Evolutionary conservation across 2,113 vertebrate species (phyloP).

Genomic region (Fregata magnificens): DNA sequence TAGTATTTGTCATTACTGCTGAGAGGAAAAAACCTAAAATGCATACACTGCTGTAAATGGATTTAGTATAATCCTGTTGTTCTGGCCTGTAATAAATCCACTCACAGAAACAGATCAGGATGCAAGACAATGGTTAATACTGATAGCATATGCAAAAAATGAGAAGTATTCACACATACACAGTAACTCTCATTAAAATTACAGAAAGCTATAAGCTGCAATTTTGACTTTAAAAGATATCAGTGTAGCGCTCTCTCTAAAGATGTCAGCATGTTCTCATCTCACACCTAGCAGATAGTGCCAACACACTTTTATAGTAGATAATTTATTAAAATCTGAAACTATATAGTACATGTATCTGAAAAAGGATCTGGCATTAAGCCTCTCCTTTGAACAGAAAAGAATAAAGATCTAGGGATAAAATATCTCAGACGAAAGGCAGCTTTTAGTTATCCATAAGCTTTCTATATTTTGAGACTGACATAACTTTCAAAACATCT

Average conservation of each 20-base stretch:
- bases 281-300: neutral
- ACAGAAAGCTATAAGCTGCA: neutral
- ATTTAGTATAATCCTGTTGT: neutral
- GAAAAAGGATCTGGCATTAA: neutral
- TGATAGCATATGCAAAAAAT: neutral
- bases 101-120: neutral
- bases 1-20: neutral
- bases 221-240: neutral
- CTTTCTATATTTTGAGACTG: neutral
- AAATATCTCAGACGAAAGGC: neutral
- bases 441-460: neutral
- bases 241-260: neutral
- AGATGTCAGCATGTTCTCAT: neutral
- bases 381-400: neutral
- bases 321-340: neutral
- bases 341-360: neutral
- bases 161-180: neutral
- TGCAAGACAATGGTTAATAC: neutral
- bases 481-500: neutral
- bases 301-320: neutral
- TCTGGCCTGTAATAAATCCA: neutral
- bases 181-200: neutral
- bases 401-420: neutral
- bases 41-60: neutral
- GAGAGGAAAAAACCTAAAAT: neutral